These are phyloP conservation scores for Conopomorpha cramerella DNA, from an alignment of 1,140 invertebrate genomes.

Conservation along the genomic window DNA sequence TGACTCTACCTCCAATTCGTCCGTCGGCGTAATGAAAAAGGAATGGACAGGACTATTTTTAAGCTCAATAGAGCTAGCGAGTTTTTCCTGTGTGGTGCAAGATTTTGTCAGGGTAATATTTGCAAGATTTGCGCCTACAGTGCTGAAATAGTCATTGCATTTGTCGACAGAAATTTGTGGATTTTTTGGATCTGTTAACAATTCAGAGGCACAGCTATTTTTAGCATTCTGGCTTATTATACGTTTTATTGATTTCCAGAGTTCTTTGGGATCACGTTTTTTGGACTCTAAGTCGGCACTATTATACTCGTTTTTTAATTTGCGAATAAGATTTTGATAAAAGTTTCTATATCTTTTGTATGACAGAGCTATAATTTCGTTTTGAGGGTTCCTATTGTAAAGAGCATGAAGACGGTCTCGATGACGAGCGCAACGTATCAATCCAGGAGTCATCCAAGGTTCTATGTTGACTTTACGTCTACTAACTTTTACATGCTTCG, in stretches of 20 bases:
- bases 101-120: background rate
- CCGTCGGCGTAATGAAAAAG: background rate
- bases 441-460: constrained; percentile 1
- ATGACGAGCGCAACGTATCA: constrained; percentile 1
- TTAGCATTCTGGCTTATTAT: no score
- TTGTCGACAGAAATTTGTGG: background rate
- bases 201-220: no score
- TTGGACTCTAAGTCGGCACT: background rate
- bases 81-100: background rate
- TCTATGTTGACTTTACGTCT: background rate
- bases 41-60: background rate
- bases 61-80: background rate
- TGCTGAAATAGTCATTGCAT: background rate
- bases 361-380: background rate
- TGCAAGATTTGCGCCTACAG: background rate
- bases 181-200: background rate
- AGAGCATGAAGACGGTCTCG: constrained; percentile 1
- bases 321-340: background rate
- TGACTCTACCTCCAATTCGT: background rate
- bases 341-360: constrained; percentile 4
- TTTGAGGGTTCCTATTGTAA: background rate
- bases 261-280: background rate
- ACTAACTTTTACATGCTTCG: no score
- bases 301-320: background rate
- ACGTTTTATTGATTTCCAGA: background rate